A percentile compares a stretch with the other conserved stretches of the same genome.
These are phyloP conservation scores for Aphelinus certus DNA, from an alignment of 1,140 invertebrate species.

Conservation along the genomic window DNA sequence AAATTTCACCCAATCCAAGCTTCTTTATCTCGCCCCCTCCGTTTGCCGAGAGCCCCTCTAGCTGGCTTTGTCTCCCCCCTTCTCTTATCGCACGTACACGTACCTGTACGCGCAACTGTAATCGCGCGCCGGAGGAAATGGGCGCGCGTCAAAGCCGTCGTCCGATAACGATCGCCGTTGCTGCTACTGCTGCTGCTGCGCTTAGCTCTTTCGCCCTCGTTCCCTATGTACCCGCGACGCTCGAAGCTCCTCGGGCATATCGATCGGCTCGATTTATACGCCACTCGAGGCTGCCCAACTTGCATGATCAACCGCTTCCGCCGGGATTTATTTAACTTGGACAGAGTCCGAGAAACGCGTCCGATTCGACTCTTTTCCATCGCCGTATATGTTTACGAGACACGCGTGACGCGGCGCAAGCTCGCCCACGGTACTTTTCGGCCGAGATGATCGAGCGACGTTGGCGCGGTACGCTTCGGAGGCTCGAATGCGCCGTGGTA, in stretches of 20 bases:
- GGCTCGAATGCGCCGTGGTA: not conserved
- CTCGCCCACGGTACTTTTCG: constrained; percentile 19
- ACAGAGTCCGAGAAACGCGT: not conserved
- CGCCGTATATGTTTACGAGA: constrained; percentile 1
- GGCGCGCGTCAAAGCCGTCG: constrained; percentile 25
- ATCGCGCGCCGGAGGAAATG: constrained; percentile 12
- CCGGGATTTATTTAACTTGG: constrained; percentile 38
- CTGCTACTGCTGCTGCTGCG: not conserved
- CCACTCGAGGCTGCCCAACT: constrained; percentile 4
- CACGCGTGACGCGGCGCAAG: constrained; percentile 18
- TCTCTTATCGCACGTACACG: constrained; percentile 34
- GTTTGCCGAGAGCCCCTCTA: not conserved
- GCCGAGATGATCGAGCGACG: constrained; percentile 25
- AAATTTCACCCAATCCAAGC: too few relatives aligned
- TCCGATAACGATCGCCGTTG: constrained; percentile 25
- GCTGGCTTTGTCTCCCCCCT: constrained; percentile 30
- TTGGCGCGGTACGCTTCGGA: not conserved
- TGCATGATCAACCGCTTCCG: constrained; percentile 35
- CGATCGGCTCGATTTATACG: constrained; percentile 38
- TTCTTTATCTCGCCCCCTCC: too few relatives aligned
- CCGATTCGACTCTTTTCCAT: too few relatives aligned
- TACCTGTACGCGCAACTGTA: constrained; percentile 15
- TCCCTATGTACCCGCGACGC: constrained; percentile 35
- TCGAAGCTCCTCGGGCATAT: not conserved
- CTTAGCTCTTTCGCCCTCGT: constrained; percentile 34